phyloP scores from a whole-genome alignment of 1,140 invertebrate species.

The Aleiodes sp. region DNA sequence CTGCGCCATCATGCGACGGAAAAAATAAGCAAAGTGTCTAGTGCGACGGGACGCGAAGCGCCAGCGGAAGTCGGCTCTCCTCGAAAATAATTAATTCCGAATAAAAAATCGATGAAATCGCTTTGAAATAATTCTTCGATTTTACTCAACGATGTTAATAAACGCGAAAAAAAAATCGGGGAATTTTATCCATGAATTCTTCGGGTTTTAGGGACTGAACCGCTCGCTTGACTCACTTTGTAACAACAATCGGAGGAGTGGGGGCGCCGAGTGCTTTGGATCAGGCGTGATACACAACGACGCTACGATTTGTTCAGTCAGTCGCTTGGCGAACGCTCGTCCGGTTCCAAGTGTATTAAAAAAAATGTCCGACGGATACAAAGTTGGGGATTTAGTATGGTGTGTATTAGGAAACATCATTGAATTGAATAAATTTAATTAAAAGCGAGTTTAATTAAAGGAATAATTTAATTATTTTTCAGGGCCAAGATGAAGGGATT shows the following conservation, averaged over 20 bases:
- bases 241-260: neutral
- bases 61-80: conserved; percentile 26
- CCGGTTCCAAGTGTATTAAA: conserved; percentile 21
- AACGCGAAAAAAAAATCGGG: too few relatives aligned
- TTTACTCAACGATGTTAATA: neutral
- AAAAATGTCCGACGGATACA: conserved; percentile 71
- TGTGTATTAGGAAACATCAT: too few relatives aligned
- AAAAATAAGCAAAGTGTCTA: neutral
- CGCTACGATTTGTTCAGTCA: conserved; percentile 50
- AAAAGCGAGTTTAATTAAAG: conserved; percentile 32
- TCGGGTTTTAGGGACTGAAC: too few relatives aligned
- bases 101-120: neutral
- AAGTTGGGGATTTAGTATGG: conserved; percentile 81
- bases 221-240: conserved; percentile 27
- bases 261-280: conserved; percentile 39
- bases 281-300: conserved; percentile 52
- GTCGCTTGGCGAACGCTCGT: conserved; percentile 59
- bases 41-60: conserved; percentile 14
- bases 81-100: neutral
- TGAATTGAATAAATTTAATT: conserved; percentile 39
- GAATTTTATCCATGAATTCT: too few relatives aligned
- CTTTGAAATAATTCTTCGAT: neutral
- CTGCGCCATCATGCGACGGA: neutral
- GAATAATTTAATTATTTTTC: conserved; percentile 65
- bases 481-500: conserved; percentile 97